Evolutionary conservation across 1,140 invertebrate genomes (phyloP).

Genomic region (Drosophila asahinai): DNA sequence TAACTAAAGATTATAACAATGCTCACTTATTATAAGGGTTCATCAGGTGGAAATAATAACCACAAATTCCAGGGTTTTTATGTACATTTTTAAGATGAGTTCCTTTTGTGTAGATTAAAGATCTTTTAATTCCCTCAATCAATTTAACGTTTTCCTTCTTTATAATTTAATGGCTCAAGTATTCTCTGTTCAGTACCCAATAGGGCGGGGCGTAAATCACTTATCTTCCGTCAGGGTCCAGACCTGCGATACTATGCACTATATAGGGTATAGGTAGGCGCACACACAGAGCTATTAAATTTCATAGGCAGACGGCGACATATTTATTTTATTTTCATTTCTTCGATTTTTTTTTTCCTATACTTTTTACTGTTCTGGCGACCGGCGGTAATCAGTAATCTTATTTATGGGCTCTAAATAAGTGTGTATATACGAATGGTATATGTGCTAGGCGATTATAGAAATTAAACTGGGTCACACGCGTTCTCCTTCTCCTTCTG

Average conservation of each 20-base stretch:
- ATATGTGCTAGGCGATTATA: constrained; percentile 36
- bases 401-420: constrained; percentile 72
- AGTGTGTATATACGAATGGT: constrained; percentile 22
- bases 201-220: constrained; percentile 15
- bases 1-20: not conserved
- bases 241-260: not conserved
- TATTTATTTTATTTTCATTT: constrained; percentile 14
- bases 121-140: no score
- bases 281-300: constrained; percentile 44
- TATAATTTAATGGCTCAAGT: not conserved
- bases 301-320: constrained; percentile 43
- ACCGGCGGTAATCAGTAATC: constrained; percentile 70
- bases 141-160: not conserved
- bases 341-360: constrained; percentile 6
- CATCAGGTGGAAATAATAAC: no score
- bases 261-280: constrained; percentile 5
- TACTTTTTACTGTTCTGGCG: constrained; percentile 45
- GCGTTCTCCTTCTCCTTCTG: constrained; percentile 21
- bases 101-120: no score
- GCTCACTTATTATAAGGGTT: not conserved
- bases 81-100: no score
- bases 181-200: not conserved
- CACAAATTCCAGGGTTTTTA: no score
- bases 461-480: constrained; percentile 71
- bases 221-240: constrained; percentile 18